phyloP scores from a whole-genome alignment of 2,888 invertebrate species.

The Synanthedon myopaeformis region DNA sequence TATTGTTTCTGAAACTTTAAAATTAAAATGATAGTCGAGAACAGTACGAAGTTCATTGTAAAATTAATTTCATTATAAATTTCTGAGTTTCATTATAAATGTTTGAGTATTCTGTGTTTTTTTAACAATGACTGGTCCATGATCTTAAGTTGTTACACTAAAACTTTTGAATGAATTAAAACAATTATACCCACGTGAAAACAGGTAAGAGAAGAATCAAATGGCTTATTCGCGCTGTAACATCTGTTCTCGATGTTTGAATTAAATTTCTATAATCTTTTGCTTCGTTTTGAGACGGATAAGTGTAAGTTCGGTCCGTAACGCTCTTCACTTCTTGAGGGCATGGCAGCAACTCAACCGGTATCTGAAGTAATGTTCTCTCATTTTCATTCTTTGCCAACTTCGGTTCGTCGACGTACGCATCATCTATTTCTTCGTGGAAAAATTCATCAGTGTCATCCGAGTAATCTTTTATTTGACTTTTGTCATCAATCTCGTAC shows the following conservation, averaged over 20 bases:
- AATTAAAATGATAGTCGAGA: conserved; percentile 6
- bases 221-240: background rate
- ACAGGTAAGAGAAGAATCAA: background rate
- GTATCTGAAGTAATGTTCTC: conserved; percentile 64
- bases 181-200: background rate
- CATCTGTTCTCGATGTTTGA: conserved; percentile 25
- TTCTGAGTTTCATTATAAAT: too few species aligned
- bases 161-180: background rate
- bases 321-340: conserved; percentile 73
- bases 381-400: conserved; percentile 48
- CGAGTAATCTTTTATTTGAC: conserved; percentile 41
- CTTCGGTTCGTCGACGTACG: conserved; percentile 50
- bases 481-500: conserved; percentile 43
- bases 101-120: background rate
- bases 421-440: conserved; percentile 50
- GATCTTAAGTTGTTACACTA: background rate
- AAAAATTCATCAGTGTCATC: conserved; percentile 47
- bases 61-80: conserved; percentile 4
- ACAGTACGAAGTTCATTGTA: conserved; percentile 6
- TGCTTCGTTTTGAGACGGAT: conserved; percentile 71
- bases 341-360: conserved; percentile 70
- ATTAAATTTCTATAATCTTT: conserved; percentile 63
- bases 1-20: conserved; percentile 12
- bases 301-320: conserved; percentile 66
- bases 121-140: conserved; percentile 6